phyloP scores from a whole-genome alignment of 2,113 vertebrate genomes.

The Pelecanoides urinatrix region DNA sequence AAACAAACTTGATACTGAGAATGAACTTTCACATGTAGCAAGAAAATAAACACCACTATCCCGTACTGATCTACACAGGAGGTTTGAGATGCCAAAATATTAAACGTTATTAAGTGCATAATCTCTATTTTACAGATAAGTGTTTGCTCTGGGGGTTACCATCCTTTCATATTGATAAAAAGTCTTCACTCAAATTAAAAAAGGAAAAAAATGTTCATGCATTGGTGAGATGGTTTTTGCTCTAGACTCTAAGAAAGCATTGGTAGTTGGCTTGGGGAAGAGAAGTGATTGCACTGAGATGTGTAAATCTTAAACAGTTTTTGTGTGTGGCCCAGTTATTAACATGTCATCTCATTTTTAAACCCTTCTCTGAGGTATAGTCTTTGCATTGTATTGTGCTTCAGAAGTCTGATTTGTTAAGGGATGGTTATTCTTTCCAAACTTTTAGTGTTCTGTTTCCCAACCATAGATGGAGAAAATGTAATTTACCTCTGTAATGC shows the following conservation, averaged over 20 bases:
- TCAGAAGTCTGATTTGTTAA: background rate
- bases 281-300: background rate
- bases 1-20: constrained; percentile 84
- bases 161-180: constrained; percentile 66
- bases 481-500: background rate
- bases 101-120: constrained; percentile 71
- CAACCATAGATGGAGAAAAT: background rate
- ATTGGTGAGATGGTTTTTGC: background rate
- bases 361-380: background rate
- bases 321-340: background rate
- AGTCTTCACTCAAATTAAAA: constrained; percentile 12
- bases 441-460: background rate
- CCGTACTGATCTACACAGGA: constrained; percentile 70
- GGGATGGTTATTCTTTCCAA: background rate
- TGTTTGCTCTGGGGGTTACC: constrained; percentile 67
- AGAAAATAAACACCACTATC: constrained; percentile 78
- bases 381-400: background rate
- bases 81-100: constrained; percentile 75
- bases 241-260: background rate
- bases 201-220: background rate
- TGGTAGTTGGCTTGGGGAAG: background rate
- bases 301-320: background rate
- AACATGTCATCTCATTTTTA: background rate
- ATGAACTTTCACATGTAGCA: constrained; percentile 82
- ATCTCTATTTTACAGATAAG: constrained; percentile 67